Base-by-base conservation (phyloP, 2,888 invertebrate species). In the Acronicta alni region DNA sequence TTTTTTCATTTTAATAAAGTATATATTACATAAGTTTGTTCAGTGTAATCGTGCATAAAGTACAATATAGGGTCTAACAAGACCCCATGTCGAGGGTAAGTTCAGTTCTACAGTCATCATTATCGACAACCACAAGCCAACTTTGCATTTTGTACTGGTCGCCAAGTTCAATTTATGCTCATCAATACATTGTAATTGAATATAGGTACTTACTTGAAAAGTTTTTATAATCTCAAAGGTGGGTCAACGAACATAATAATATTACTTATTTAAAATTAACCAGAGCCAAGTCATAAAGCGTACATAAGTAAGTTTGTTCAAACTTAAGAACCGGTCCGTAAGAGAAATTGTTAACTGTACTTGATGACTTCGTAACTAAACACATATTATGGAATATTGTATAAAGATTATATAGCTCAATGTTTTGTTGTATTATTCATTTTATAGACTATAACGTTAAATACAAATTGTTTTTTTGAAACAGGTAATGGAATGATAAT, bases 291-390 rank as follows among this genome's bases (percentile, higher is more conserved):
- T 83, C 84, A 86, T 87, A 87, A 89, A 85, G 83, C 82, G 85
- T 85, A 87, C 81, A 85, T 85, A 82, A 86, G 87, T 88, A 81
- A 87, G 89, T 88, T 88, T 86, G 88, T 89, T 87, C 85, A 85
- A 88, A 87, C 85, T 84, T 74, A 81, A 83, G 80, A 91, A 92
- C 92, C 91, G 89, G 92, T 91, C 84, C 67, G 68, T 77, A 79
- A 80, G 89, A 92, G 91, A 92, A 92, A 91, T 89, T 90, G 88
- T 89, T 91, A 92, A 90, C 91, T 89, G 91, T 91, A 89, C 88
- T 87, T 91, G 90, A 91, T 89, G 86, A 90, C 85, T 89, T 87
- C 80, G 87, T 89, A 88, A 88, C 89, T 87, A 88, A 89, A 89
- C 85, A 89, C 84, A 86, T 85, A 83, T 88, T 85, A 89, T 81